Conservation (phyloP, 2,113 vertebrate genomes). For the Mohoua ochrocephala region DNA sequence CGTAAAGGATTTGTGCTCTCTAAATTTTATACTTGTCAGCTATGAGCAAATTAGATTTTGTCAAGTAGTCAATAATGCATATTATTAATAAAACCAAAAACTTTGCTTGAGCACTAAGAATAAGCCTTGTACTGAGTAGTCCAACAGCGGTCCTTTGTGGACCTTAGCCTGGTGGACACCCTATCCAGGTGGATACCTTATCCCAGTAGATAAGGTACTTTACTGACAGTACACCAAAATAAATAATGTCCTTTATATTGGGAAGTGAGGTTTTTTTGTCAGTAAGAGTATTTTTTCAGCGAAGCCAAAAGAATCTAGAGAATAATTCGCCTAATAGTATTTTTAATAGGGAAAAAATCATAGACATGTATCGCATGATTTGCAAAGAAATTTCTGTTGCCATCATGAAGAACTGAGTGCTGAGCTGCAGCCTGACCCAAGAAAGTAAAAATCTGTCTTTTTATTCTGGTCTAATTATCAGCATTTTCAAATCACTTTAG, state of each 20-base stretch:
- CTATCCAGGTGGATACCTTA: neutral
- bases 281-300: neutral
- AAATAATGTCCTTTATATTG: neutral
- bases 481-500: neutral
- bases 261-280: rapidly evolving
- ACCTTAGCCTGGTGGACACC: neutral
- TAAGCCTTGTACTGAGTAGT: neutral
- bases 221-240: neutral
- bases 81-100: neutral
- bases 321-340: neutral
- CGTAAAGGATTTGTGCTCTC: neutral
- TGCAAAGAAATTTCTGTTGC: neutral
- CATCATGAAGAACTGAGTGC: neutral
- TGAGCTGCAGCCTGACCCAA: neutral
- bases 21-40: neutral
- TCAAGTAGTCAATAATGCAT: neutral
- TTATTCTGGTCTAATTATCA: neutral
- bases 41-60: neutral
- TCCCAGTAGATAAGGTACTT: neutral
- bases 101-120: neutral
- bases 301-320: neutral
- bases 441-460: neutral
- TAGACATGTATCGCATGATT: neutral
- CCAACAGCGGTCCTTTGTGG: neutral
- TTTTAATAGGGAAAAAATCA: neutral